Percentiles rank a stretch among this genome's conserved stretches.
Conservation (phyloP, 2,888 invertebrate genomes). For the Exephanes ischioxanthus region DNA sequence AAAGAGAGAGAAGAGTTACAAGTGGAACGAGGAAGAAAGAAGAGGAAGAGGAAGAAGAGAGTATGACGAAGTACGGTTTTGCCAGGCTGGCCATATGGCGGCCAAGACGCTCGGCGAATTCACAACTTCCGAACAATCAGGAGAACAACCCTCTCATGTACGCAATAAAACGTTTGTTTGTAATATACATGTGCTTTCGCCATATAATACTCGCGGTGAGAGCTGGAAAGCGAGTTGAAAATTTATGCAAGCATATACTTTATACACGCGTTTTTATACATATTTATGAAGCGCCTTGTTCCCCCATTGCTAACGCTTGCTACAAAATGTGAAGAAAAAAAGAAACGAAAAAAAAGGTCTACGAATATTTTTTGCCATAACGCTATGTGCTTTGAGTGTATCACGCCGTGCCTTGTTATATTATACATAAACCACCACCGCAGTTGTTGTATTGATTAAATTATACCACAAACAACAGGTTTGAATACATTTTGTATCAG, state of each 20-base stretch:
- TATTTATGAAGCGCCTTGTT: slow-evolving; percentile 57
- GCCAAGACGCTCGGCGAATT: slow-evolving; percentile 80
- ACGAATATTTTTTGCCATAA: slow-evolving; percentile 36
- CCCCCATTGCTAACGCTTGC: slow-evolving; percentile 66
- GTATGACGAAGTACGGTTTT: slow-evolving; percentile 83
- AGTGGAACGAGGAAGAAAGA: slow-evolving; percentile 40
- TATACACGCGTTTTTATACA: slow-evolving; percentile 42
- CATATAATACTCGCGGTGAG: slow-evolving; percentile 28
- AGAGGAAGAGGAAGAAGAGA: slow-evolving; percentile 26
- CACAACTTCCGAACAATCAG: slow-evolving; percentile 82
- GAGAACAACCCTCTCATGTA: slow-evolving; percentile 85
- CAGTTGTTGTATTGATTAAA: slow-evolving; percentile 37
- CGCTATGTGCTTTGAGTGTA: slow-evolving; percentile 67
- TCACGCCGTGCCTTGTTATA: slow-evolving; percentile 64
- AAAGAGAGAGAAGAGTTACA: slow-evolving; percentile 24
- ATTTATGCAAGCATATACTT: slow-evolving; percentile 45
- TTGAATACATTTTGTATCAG: slow-evolving; percentile 19
- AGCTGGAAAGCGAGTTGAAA: slow-evolving; percentile 3
- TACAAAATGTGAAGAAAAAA: slow-evolving; percentile 43
- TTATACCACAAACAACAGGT: slow-evolving; percentile 35
- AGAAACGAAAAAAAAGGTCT: slow-evolving; percentile 5
- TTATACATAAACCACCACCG: slow-evolving; percentile 40
- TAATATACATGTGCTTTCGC: slow-evolving; percentile 60
- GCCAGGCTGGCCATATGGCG: slow-evolving; percentile 83
- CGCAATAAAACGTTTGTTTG: slow-evolving; percentile 72